Evolutionary conservation across 2,113 vertebrate genomes (phyloP).

Genomic region (Labeo rohita): DNA sequence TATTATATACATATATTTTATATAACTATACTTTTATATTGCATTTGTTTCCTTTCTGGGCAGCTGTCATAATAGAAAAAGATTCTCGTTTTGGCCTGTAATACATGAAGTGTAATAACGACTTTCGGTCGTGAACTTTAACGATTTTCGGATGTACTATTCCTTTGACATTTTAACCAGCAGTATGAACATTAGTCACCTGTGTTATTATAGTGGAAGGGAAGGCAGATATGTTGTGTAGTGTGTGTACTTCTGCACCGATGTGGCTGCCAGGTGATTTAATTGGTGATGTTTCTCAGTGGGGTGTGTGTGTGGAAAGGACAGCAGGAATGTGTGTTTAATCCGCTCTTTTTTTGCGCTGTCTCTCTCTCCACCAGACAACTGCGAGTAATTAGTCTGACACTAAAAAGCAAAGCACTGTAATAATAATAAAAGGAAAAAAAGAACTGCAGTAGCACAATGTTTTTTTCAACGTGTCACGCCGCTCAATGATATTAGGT

Average conservation of each 20-base stretch:
- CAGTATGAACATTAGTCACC: background rate
- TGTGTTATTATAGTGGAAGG: conserved; percentile 32
- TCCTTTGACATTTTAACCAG: background rate
- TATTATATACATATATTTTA: too few species aligned
- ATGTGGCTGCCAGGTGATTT: conserved; percentile 75
- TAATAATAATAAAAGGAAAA: conserved; percentile 15
- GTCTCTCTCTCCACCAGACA: conserved; percentile 8
- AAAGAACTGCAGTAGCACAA: background rate
- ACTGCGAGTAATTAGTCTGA: conserved; percentile 8
- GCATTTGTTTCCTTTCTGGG: too few species aligned
- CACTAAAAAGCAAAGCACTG: conserved; percentile 8
- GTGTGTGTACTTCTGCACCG: conserved; percentile 69
- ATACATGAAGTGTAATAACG: background rate
- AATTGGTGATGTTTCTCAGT: conserved; percentile 69
- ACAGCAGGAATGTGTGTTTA: conserved; percentile 76
- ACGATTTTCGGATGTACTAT: background rate
- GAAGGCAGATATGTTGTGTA: conserved; percentile 64
- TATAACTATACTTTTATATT: too few species aligned
- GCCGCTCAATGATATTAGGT: background rate
- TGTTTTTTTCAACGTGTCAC: background rate
- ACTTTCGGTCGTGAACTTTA: too few species aligned
- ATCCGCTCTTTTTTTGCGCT: conserved; percentile 54
- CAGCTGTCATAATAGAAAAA: background rate
- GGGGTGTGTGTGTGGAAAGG: conserved; percentile 71
- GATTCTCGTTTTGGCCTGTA: background rate